Evolutionary conservation across 2,888 invertebrate genomes (phyloP).

Genomic region (Drosophila mulleri): DNA sequence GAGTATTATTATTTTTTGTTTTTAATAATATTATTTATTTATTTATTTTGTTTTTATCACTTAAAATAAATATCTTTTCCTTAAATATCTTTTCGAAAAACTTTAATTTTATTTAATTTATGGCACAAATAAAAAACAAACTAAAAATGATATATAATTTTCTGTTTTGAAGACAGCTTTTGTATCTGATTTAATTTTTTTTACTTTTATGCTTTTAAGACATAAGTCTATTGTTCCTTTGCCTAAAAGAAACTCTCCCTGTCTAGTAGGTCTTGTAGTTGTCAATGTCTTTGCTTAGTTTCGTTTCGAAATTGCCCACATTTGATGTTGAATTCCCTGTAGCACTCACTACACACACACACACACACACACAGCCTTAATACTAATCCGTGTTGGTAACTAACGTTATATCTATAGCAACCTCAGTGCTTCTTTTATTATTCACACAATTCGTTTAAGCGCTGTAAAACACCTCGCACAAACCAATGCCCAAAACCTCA

Average conservation of each 20-base stretch:
- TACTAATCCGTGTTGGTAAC: conserved; percentile 68
- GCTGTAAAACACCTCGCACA: conserved; percentile 58
- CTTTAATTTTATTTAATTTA: too few species aligned
- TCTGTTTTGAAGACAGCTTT: neutral
- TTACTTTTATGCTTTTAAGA: neutral
- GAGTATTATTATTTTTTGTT: too few species aligned
- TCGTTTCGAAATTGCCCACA: conserved; percentile 2
- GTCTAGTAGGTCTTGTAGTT: conserved; percentile 12
- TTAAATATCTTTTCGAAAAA: too few species aligned
- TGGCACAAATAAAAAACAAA: too few species aligned
- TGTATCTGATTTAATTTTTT: neutral
- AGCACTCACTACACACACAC: neutral
- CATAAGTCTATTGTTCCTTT: conserved; percentile 15
- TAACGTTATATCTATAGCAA: conserved; percentile 52
- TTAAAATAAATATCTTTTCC: too few species aligned
- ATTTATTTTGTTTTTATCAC: too few species aligned
- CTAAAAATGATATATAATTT: neutral
- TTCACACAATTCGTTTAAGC: conserved; percentile 76
- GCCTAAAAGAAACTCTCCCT: conserved; percentile 7
- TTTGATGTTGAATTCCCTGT: neutral
- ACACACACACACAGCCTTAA: conserved; percentile 19
- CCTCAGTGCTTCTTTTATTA: conserved; percentile 65
- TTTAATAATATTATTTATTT: too few species aligned
- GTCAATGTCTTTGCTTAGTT: conserved; percentile 15
- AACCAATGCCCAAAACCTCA: conserved; percentile 60